phyloP scores from a whole-genome alignment of 2,797 vertebrate genomes.

The Cuculus canorus region DNA sequence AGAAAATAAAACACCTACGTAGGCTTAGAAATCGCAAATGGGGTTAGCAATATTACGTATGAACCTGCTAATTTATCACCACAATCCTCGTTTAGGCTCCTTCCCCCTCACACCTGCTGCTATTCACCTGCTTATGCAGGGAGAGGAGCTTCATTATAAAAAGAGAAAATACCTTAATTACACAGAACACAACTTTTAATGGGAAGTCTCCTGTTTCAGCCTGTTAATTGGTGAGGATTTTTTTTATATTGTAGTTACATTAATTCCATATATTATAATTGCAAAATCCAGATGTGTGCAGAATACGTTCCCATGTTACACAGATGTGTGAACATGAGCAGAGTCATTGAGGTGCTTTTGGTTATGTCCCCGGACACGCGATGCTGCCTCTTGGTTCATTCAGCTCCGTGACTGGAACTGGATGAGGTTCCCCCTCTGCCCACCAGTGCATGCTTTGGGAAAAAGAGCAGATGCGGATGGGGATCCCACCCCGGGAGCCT shows the following conservation, averaged over 20 bases:
- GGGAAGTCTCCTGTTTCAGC: not conserved
- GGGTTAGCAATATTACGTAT: not conserved
- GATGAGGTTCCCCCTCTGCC: too few relatives aligned
- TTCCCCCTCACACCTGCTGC: conserved; percentile 64
- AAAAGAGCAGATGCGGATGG: fast-evolving
- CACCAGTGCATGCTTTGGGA: too few relatives aligned
- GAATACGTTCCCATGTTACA: fast-evolving
- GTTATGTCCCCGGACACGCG: fast-evolving
- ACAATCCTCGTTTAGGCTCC: conserved; percentile 16
- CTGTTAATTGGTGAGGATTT: not conserved
- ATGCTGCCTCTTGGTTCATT: not conserved
- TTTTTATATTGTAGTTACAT: not conserved
- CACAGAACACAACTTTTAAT: not conserved
- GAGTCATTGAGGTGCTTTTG: fast-evolving
- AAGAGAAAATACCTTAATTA: conserved; percentile 24
- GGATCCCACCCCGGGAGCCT: not conserved
- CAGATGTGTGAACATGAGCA: fast-evolving
- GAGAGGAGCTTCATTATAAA: not conserved
- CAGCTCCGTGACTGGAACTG: not conserved
- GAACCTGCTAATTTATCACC: conserved; percentile 30
- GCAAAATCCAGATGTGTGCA: fast-evolving
- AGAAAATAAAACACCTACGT: conserved; percentile 71
- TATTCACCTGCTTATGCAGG: conserved; percentile 13
- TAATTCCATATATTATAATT: not conserved
- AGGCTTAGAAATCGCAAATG: not conserved